Conservation (phyloP, 2,113 vertebrate species). For the Indri indri region DNA sequence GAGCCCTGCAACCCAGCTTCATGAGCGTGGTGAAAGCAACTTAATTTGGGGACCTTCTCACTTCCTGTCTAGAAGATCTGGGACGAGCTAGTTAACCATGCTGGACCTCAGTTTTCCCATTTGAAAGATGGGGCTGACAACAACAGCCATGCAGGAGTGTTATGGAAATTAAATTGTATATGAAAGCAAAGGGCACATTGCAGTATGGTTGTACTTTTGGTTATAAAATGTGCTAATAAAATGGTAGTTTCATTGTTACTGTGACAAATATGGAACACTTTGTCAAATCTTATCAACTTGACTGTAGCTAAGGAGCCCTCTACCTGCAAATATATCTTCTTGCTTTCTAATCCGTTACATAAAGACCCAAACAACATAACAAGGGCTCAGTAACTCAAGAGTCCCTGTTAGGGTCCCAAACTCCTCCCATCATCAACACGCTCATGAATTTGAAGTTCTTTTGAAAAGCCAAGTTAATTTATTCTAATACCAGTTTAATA, state of each 20-base stretch:
- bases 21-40: not conserved
- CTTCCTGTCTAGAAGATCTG: not conserved
- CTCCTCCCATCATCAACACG: not conserved
- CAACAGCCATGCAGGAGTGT: not conserved
- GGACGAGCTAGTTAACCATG: not conserved
- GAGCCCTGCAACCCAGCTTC: not conserved
- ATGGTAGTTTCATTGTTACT: not conserved
- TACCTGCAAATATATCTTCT: not conserved
- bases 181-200: not conserved
- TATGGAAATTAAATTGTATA: not conserved
- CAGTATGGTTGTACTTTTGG: not conserved
- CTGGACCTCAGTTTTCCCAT: not conserved
- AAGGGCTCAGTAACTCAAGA: not conserved
- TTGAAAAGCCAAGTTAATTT: not conserved
- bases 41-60: not conserved
- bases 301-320: not conserved
- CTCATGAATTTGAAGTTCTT: not conserved
- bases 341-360: not conserved
- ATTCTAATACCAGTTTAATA: not conserved
- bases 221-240: not conserved
- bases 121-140: not conserved
- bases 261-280: not conserved
- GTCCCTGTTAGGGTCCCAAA: not conserved
- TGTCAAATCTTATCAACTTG: not conserved
- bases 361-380: not conserved